These are phyloP conservation scores for Listronotus bonariensis DNA, from an alignment of 1,140 invertebrate species.

Conservation along the genomic window DNA sequence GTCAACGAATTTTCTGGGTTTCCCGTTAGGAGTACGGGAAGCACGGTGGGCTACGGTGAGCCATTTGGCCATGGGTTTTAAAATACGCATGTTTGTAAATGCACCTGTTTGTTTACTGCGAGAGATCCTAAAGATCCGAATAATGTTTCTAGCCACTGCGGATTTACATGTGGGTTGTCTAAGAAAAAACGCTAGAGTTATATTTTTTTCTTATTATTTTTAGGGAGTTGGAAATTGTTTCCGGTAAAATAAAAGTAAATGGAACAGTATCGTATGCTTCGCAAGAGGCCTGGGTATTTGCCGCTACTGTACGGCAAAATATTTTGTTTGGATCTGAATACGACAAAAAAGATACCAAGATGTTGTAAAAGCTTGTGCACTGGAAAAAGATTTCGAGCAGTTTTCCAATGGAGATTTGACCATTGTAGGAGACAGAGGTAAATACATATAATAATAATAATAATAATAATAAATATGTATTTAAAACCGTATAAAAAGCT, in stretches of 20 bases:
- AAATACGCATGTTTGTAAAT: too few species aligned
- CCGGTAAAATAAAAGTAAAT: constrained; percentile 64
- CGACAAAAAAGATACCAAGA: constrained; percentile 66
- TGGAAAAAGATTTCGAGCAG: constrained; percentile 73
- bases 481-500: too few species aligned
- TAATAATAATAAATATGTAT: too few species aligned
- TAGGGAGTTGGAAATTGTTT: constrained; percentile 65
- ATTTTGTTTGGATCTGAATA: constrained; percentile 74
- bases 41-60: too few species aligned
- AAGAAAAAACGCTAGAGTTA: constrained; percentile 5
- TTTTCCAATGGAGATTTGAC: constrained; percentile 78
- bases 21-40: too few species aligned
- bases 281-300: constrained; percentile 79
- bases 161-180: background rate
- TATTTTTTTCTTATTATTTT: constrained; percentile 49
- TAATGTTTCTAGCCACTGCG: too few species aligned
- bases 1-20: too few species aligned
- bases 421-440: constrained; percentile 74
- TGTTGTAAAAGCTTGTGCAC: constrained; percentile 65
- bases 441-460: too few species aligned
- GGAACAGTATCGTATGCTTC: constrained; percentile 71
- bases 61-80: too few species aligned
- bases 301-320: constrained; percentile 70
- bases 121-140: too few species aligned
- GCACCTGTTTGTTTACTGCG: constrained; percentile 1